Conservation (phyloP, 2,888 invertebrate species). For the Papilio gigon region DNA sequence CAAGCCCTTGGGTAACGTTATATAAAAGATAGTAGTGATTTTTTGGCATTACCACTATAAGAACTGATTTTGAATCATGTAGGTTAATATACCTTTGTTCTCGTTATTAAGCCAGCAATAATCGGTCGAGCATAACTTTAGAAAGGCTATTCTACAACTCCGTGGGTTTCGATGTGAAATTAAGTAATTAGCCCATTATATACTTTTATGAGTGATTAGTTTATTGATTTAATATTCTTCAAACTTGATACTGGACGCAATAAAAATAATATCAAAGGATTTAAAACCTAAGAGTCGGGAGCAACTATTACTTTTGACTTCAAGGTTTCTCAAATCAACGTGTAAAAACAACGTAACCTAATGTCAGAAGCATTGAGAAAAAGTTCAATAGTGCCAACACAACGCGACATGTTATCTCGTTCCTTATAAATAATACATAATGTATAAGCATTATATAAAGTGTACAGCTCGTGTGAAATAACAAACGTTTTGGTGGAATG, state of each 20-base stretch:
- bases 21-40: too few species aligned
- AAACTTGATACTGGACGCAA: not conserved
- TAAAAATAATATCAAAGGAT: slow-evolving; percentile 6
- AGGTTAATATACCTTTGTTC: slow-evolving; percentile 1
- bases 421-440: slow-evolving; percentile 41
- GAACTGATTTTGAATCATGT: not conserved
- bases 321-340: slow-evolving; percentile 36
- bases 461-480: slow-evolving; percentile 34
- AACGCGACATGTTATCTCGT: slow-evolving; percentile 27
- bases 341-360: slow-evolving; percentile 31
- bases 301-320: slow-evolving; percentile 39
- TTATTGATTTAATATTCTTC: not conserved
- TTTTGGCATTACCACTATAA: too few species aligned
- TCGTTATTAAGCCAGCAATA: not conserved
- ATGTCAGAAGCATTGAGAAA: slow-evolving; percentile 33
- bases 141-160: not conserved
- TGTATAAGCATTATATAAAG: slow-evolving; percentile 35
- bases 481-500: slow-evolving; percentile 40
- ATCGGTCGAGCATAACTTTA: not conserved
- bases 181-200: not conserved
- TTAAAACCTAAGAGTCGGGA: slow-evolving; percentile 13
- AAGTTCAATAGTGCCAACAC: slow-evolving; percentile 25
- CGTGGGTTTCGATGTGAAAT: not conserved
- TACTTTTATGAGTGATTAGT: not conserved
- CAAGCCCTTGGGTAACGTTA: too few species aligned